Conservation (phyloP, 2,113 vertebrate genomes). For the Orycteropus afer region DNA sequence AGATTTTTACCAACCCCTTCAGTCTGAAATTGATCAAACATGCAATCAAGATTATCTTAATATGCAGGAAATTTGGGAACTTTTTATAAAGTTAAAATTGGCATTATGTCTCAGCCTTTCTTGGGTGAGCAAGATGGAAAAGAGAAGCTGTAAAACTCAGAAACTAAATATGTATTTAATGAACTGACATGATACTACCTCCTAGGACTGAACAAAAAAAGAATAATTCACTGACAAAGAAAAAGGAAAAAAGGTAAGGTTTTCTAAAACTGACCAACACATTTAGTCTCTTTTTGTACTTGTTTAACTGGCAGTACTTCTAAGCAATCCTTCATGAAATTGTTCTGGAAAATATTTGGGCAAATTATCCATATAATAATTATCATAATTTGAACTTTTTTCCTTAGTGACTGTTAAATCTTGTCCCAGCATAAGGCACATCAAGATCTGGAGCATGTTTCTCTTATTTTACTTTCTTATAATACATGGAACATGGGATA, state of each 20-base stretch:
- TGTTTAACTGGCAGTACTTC: neutral
- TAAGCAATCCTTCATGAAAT: neutral
- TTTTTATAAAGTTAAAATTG: neutral
- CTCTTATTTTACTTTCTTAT: slow-evolving; percentile 31
- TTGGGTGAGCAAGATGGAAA: neutral
- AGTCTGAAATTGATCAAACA: too few relatives aligned
- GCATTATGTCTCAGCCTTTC: neutral
- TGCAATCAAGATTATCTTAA: neutral
- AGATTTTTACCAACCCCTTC: too few relatives aligned
- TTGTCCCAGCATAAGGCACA: neutral
- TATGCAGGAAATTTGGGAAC: neutral
- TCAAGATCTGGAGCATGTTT: neutral
- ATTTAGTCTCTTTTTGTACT: slow-evolving; percentile 25
- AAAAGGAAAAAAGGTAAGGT: too few relatives aligned
- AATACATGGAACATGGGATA: neutral
- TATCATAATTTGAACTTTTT: slow-evolving; percentile 6
- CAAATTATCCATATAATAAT: neutral
- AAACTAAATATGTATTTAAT: slow-evolving; percentile 19
- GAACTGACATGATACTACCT: neutral
- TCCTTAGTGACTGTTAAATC: neutral
- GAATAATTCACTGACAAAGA: neutral
- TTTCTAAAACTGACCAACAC: neutral
- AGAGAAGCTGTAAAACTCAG: neutral
- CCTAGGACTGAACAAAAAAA: neutral
- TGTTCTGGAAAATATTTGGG: neutral